Conservation (phyloP, 2,113 vertebrate genomes). For the human region GRCh38 chrX:17978501-17979000, state of each 20-base stretch:
- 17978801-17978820: background rate
- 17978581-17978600: background rate
- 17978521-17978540: background rate
- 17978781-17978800: background rate
- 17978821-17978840: background rate
- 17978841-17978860: background rate
- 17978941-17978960: background rate
- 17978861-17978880: background rate
- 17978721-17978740: background rate
- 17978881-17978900: background rate
- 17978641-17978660: background rate
- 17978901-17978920: background rate
- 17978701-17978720: background rate
- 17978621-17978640: background rate
- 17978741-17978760: background rate
- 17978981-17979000: background rate
- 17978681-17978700: background rate
- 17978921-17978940: background rate
- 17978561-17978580: background rate
- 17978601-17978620: background rate
- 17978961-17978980: background rate
- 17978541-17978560: background rate
- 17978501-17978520: background rate
- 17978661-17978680: background rate
- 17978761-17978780: background rate